phyloP scores from a whole-genome alignment of 1,140 invertebrate genomes.

The Melanaphis sacchari region DNA sequence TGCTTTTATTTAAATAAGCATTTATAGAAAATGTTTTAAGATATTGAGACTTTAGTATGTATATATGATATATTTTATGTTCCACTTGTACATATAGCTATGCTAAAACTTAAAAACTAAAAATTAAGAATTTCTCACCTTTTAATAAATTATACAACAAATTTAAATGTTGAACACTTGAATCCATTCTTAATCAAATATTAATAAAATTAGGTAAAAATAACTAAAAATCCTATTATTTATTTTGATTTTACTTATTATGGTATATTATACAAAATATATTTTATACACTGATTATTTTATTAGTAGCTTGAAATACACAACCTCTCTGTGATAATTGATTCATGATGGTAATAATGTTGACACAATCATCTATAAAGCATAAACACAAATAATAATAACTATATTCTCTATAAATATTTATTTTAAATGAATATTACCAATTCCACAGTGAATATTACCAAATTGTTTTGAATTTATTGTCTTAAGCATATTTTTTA shows the following conservation, averaged over 20 bases:
- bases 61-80: background rate
- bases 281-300: background rate
- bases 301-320: constrained; percentile 43
- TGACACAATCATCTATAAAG: constrained; percentile 49
- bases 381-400: background rate
- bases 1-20: background rate
- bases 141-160: background rate
- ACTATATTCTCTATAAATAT: background rate
- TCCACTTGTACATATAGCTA: background rate
- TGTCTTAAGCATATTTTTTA: constrained; percentile 53
- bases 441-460: constrained; percentile 56
- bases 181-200: background rate
- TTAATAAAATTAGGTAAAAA: background rate
- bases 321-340: background rate
- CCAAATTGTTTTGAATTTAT: constrained; percentile 51
- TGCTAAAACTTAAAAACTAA: background rate
- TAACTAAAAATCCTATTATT: background rate
- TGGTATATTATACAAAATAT: background rate
- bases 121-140: background rate
- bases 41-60: background rate
- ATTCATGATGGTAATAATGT: constrained; percentile 51
- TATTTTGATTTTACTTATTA: background rate
- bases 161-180: background rate
- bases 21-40: background rate
- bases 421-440: constrained; percentile 51